These are phyloP conservation scores for Cheilosia scutellata DNA, from an alignment of 2,888 invertebrate genomes.

Conservation along the genomic window DNA sequence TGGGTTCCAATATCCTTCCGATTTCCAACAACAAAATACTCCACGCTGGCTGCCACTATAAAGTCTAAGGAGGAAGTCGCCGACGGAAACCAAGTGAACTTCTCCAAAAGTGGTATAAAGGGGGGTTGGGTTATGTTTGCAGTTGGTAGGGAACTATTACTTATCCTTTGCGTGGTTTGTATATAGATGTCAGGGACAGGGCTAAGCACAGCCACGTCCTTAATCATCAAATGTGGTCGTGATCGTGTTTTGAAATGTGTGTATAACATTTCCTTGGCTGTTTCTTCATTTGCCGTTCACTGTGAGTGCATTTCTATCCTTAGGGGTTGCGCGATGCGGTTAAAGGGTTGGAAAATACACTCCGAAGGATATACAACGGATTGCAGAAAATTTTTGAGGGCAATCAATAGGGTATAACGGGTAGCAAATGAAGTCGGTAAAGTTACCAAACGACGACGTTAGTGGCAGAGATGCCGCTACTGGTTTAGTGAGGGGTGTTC, in stretches of 20 bases:
- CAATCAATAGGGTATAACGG: slow-evolving; percentile 72
- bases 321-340: slow-evolving; percentile 56
- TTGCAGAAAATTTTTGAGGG: slow-evolving; percentile 69
- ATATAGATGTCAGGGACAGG: slow-evolving; percentile 29
- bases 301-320: slow-evolving; percentile 57
- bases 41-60: slow-evolving; percentile 3
- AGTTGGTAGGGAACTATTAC: slow-evolving; percentile 68
- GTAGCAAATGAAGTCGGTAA: slow-evolving; percentile 74
- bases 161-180: slow-evolving; percentile 60
- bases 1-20: slow-evolving; percentile 60
- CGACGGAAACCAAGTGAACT: slow-evolving; percentile 5
- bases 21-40: slow-evolving; percentile 34
- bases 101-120: slow-evolving; percentile 6
- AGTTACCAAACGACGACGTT: slow-evolving; percentile 39
- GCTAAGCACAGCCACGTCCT: slow-evolving; percentile 70
- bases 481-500: slow-evolving; percentile 4
- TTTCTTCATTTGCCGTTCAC: slow-evolving; percentile 20
- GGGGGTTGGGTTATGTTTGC: slow-evolving; percentile 16
- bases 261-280: slow-evolving; percentile 68
- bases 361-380: slow-evolving; percentile 36
- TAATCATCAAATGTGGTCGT: slow-evolving; percentile 72
- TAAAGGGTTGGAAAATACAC: slow-evolving; percentile 49
- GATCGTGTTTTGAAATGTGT: slow-evolving; percentile 68
- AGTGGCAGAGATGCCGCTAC: slow-evolving; percentile 15
- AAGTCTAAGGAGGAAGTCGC: not conserved